phyloP scores from a whole-genome alignment of 2,113 vertebrate species.

The Romanogobio albipinnatus region DNA sequence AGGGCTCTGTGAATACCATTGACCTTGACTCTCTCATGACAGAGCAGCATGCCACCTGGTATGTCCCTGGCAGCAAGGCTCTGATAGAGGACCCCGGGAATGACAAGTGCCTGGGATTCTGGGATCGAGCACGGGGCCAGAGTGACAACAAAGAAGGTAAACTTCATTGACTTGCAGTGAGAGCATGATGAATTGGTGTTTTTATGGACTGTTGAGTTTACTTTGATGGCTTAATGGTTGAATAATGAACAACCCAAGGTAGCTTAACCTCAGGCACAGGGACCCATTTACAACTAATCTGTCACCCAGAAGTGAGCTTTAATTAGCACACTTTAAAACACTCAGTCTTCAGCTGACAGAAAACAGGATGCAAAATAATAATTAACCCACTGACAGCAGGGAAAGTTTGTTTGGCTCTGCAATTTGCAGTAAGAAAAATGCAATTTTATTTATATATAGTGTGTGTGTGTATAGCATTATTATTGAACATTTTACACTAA shows the following conservation, averaged over 20 bases:
- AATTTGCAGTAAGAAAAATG: background rate
- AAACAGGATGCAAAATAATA: conserved; percentile 46
- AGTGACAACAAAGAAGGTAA: conserved; percentile 98
- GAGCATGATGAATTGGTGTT: conserved; percentile 59
- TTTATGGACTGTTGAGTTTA: conserved; percentile 63
- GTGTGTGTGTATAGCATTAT: background rate
- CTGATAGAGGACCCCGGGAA: conserved; percentile 92
- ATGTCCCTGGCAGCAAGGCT: conserved; percentile 93
- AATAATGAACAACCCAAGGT: conserved; percentile 61
- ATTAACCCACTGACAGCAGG: conserved; percentile 4
- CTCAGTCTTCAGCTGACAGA: conserved; percentile 52
- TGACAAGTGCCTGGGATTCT: conserved; percentile 93
- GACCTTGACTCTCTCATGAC: conserved; percentile 99
- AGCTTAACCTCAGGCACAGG: conserved; percentile 57
- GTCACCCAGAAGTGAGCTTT: conserved; percentile 55
- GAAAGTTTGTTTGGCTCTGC: conserved; percentile 14
- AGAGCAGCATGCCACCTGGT: conserved; percentile 98
- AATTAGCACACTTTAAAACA: conserved; percentile 59
- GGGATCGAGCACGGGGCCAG: conserved; percentile 95
- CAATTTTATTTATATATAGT: background rate
- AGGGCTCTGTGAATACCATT: conserved; percentile 94
- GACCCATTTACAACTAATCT: conserved; percentile 60
- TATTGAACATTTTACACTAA: background rate
- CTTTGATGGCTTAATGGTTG: conserved; percentile 60
- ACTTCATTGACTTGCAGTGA: conserved; percentile 52